These are phyloP conservation scores for Percina caprodes DNA, from an alignment of 2,113 vertebrate genomes.

Conservation along the genomic window DNA sequence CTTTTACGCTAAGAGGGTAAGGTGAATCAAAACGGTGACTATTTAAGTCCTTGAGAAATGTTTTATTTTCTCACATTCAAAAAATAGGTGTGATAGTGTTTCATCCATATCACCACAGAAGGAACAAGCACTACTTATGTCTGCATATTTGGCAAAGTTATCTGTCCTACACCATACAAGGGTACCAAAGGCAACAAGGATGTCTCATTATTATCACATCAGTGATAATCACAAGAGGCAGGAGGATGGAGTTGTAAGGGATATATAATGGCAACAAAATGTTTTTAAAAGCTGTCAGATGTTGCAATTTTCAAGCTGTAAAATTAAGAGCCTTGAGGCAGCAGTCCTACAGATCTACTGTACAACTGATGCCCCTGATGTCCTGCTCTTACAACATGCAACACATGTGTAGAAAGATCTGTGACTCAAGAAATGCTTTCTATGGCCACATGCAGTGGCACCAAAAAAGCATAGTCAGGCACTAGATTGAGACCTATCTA, in stretches of 20 bases:
- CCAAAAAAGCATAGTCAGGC: neutral
- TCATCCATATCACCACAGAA: too few species aligned
- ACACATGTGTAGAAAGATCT: constrained; percentile 36
- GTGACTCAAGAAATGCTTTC: constrained; percentile 29
- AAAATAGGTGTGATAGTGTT: too few species aligned
- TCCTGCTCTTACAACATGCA: constrained; percentile 46
- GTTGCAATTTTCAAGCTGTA: constrained; percentile 7
- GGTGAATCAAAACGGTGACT: too few species aligned
- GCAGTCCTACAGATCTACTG: constrained; percentile 3
- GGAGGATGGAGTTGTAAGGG: neutral
- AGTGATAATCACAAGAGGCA: neutral
- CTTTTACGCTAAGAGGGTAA: too few species aligned
- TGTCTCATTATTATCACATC: neutral
- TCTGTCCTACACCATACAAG: neutral
- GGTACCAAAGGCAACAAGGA: neutral
- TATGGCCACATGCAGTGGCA: neutral
- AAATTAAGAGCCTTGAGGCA: neutral
- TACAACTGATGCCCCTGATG: constrained; percentile 14
- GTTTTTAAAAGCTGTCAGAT: neutral
- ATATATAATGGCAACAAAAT: neutral
- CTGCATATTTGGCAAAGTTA: neutral
- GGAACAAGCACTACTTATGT: too few species aligned
- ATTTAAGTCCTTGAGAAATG: too few species aligned
- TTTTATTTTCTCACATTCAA: too few species aligned
- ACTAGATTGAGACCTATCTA: neutral